These are phyloP conservation scores for Epistrophella euchroma DNA, from an alignment of 2,888 invertebrate species.

Conservation along the genomic window DNA sequence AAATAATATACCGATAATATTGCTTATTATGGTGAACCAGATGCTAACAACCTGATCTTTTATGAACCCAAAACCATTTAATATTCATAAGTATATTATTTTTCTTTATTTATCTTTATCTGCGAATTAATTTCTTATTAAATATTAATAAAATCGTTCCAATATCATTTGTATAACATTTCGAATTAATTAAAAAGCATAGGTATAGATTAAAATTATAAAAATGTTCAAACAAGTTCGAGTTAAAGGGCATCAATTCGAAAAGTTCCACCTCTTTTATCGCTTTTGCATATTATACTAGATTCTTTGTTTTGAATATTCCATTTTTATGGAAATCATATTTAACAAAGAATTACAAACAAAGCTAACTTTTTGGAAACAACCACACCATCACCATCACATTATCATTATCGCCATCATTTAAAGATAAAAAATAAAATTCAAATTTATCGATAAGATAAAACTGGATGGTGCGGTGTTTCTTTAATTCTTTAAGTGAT, in stretches of 20 bases:
- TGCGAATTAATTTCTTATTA: constrained; percentile 48
- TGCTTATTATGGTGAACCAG: neutral
- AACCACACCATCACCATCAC: no score
- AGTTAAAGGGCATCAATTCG: neutral
- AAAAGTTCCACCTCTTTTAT: neutral
- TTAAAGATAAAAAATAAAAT: constrained; percentile 47
- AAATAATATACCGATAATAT: neutral
- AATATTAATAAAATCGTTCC: constrained; percentile 54
- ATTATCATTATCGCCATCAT: constrained; percentile 12
- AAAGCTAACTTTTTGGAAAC: constrained; percentile 14
- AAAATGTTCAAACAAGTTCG: constrained; percentile 11
- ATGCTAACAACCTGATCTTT: constrained; percentile 34
- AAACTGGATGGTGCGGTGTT: constrained; percentile 68
- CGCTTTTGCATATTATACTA: constrained; percentile 42
- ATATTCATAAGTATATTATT: neutral
- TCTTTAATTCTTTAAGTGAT: constrained; percentile 68
- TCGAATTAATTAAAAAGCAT: constrained; percentile 41
- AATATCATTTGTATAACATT: constrained; percentile 16
- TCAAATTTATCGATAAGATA: constrained; percentile 67
- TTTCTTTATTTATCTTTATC: constrained; percentile 28
- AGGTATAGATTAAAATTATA: constrained; percentile 10
- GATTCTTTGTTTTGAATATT: constrained; percentile 1
- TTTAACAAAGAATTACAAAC: neutral
- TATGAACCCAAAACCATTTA: constrained; percentile 41
- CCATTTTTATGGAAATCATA: neutral